Evolutionary conservation across 2,888 invertebrate genomes (phyloP).

Genomic region (Cistogaster globosa): DNA sequence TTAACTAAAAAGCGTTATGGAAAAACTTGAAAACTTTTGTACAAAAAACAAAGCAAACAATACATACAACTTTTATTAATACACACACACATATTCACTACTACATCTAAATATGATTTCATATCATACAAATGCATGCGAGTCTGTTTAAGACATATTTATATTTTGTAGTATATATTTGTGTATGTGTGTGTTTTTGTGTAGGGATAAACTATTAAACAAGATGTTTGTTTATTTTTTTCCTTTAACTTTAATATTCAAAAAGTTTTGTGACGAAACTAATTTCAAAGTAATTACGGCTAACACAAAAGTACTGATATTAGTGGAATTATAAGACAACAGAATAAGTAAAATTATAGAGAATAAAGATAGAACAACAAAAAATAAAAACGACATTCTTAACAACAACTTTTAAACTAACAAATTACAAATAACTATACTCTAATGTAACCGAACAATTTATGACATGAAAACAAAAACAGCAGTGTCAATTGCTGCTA

Average conservation of each 20-base stretch:
- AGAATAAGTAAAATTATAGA: slow-evolving; percentile 3
- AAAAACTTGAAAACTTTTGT: slow-evolving; percentile 47
- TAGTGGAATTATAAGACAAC: slow-evolving; percentile 64
- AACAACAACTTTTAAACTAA: slow-evolving; percentile 29
- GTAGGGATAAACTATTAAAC: slow-evolving; percentile 23
- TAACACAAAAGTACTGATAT: slow-evolving; percentile 80
- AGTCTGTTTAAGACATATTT: not conserved
- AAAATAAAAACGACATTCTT: slow-evolving; percentile 4
- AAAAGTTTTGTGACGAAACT: slow-evolving; percentile 79
- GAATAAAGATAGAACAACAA: not conserved
- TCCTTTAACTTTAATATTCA: slow-evolving; percentile 60
- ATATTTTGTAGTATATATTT: not conserved
- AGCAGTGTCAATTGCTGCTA: not conserved
- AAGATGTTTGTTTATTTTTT: slow-evolving; percentile 62
- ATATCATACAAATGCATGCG: not conserved
- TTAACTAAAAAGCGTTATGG: slow-evolving; percentile 47
- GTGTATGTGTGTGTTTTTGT: not conserved
- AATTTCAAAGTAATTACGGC: slow-evolving; percentile 81
- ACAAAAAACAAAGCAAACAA: slow-evolving; percentile 41
- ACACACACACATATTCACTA: no score
- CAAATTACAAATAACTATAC: slow-evolving; percentile 11
- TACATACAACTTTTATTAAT: not conserved
- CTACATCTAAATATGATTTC: no score
- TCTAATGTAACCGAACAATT: not conserved
- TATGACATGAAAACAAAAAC: not conserved